Base-by-base conservation (phyloP, 2,113 vertebrate species). In the Notechis scutatus region DNA sequence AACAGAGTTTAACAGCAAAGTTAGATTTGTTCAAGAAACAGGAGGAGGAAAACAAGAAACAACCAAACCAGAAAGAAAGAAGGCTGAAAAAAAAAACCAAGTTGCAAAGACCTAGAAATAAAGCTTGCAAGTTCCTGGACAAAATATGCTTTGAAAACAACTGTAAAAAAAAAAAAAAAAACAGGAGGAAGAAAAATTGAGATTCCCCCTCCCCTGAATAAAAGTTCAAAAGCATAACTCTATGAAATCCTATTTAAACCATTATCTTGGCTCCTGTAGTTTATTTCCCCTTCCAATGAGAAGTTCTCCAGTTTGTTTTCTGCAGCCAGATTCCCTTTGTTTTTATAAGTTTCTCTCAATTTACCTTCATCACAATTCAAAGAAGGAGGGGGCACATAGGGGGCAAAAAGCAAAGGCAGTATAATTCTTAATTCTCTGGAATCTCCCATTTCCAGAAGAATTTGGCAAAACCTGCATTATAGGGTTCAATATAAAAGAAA, bases 271-370 rank as follows among this genome's bases (percentile, higher is more conserved):
- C 15, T 10, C 54, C 90, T 86, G 87, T 54, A 64, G 26, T 34
- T 42, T 0, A 8, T 92, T 88, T 87, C 45, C 69, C 56, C 89
- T 34, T 50, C 91, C 94, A 92, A 87, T 55, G 74, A 94, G 90
- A 47, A 2, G 88, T 89, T 94, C 94, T 93, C 93, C 93, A 29
- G 7, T 94, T 95, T 64, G 69, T 92, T 95, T 95, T 96, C 95
- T 94, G 95, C 95, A 95, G 93, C 92, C 93, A 94, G 96, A 94
- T 92, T 94, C 91, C 95, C 93, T 95, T 95, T 95, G 91, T 95
- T 94, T 94, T 93, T 94, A 92, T 92, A 94, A 2, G 42, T 97
- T 0, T 0, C 89, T 92, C 74, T 92, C 45, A 45, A 34, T 87
- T 92, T 87, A 47, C 85, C 91, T 86, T 57, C 2, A 3, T 0